Base-by-base conservation (phyloP, 2,113 vertebrate species). In the Lucifuga dentata region DNA sequence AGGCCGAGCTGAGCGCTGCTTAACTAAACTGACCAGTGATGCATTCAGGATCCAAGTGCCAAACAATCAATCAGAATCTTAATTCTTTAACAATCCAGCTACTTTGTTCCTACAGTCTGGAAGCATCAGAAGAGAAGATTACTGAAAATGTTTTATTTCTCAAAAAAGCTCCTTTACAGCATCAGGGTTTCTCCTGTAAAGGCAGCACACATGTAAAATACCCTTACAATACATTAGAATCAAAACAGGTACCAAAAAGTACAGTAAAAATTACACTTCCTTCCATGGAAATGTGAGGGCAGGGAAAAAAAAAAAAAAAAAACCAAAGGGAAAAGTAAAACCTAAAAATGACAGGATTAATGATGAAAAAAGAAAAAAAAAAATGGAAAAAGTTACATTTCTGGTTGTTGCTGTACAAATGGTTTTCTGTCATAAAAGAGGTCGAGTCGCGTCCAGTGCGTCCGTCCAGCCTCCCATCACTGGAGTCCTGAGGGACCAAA, bases 221-320 rank as follows among this genome's bases (percentile, higher is more conserved):
- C 88, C 90, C 86, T 89, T 85, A 91, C 87, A 90, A 89, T 89
- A 91, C 89, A 91, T 87, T 90, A 91, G 90, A 91, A 88, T 90
- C 89, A 91, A 90, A 91, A 90, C 89, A 60, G 90, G 90, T 91
- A 99, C 97, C 96, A 99, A 99, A 99, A 99, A 98, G 97, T 98
- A 99, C 96, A 98, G 97, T 98, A 98, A 98, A 99, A 99, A 97
- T 98, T 96, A 97, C 96, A 99, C 97, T 99, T 98, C 97, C 97
- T 55, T 93, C 84, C 90, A 90, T 94, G 97, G 97, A 99, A 99
- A 99, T 98, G 97, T 96, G 76, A 76, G 74, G 36, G 58, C 39
- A 26, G 19, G 21, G 2, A 20, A 24, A 53, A 50, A 29, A 59
- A 52, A 48, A 95, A 95, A 95, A 94, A 93, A 95, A 44, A 49